Percentiles rank a stretch among this genome's conserved stretches.
Evolutionary conservation across 1,140 invertebrate species (phyloP).

Genomic region (Drepana arcuata): DNA sequence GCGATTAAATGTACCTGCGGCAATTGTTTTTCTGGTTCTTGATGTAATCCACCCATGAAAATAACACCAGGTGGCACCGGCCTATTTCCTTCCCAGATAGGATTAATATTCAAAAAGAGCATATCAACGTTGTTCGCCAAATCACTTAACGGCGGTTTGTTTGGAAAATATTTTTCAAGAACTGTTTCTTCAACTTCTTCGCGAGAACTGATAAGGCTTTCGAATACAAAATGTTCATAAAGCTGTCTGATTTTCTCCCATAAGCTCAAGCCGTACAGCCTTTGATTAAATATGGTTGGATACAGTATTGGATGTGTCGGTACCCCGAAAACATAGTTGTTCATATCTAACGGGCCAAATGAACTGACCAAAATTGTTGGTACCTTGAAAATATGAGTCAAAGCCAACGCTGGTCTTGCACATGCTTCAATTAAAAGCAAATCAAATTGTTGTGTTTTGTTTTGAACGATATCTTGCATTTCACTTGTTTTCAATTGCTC

Average conservation of each 20-base stretch:
- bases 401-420: slow-evolving; percentile 19
- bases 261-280: slow-evolving; percentile 23
- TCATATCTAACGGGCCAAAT: slow-evolving; percentile 15
- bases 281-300: slow-evolving; percentile 40
- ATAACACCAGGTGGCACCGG: slow-evolving; percentile 60
- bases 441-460: slow-evolving; percentile 34
- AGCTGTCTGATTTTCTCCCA: slow-evolving; percentile 35
- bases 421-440: slow-evolving; percentile 37
- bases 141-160: slow-evolving; percentile 41
- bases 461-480: slow-evolving; percentile 30
- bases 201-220: background rate
- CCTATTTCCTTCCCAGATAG: slow-evolving; percentile 41
- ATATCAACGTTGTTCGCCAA: slow-evolving; percentile 65
- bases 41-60: slow-evolving; percentile 61
- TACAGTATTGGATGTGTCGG: slow-evolving; percentile 59
- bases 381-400: slow-evolving; percentile 47
- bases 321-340: slow-evolving; percentile 42
- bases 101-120: slow-evolving; percentile 67
- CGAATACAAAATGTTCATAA: slow-evolving; percentile 12
- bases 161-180: slow-evolving; percentile 28
- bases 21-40: slow-evolving; percentile 36
- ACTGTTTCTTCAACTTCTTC: slow-evolving; percentile 4
- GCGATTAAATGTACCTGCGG: no score
- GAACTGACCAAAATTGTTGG: slow-evolving; percentile 55
- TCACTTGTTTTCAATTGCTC: slow-evolving; percentile 22